Evolutionary conservation across 2,888 invertebrate genomes (phyloP).

Genomic region (Melanostoma mellinum): DNA sequence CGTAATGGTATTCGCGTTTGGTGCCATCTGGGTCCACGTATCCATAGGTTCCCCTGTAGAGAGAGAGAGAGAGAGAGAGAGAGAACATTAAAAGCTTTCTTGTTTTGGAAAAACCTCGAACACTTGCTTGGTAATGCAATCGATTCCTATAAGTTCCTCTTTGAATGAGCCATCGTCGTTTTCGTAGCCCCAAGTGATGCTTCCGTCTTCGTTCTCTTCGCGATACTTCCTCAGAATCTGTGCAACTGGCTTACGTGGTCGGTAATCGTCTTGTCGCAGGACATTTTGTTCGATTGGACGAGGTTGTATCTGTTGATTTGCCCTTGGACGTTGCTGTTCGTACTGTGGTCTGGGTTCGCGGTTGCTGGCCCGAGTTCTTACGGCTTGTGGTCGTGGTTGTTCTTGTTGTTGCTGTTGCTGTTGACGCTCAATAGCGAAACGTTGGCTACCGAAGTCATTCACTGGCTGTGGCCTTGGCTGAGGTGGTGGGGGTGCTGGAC

Average conservation of each 20-base stretch:
- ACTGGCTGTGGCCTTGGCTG: constrained; percentile 75
- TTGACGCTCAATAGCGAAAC: constrained; percentile 78
- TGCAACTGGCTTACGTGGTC: constrained; percentile 87
- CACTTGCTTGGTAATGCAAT: constrained; percentile 86
- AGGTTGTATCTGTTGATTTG: constrained; percentile 78
- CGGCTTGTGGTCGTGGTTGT: constrained; percentile 73
- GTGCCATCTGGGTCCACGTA: constrained; percentile 93
- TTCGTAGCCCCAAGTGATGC: constrained; percentile 94
- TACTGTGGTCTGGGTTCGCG: constrained; percentile 83
- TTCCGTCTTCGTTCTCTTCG: constrained; percentile 89
- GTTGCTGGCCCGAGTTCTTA: constrained; percentile 47
- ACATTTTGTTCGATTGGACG: constrained; percentile 79
- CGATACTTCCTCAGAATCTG: constrained; percentile 88
- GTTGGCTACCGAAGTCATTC: constrained; percentile 78
- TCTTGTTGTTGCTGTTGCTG: constrained; percentile 71
- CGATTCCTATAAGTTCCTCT: constrained; percentile 91
- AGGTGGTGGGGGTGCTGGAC: constrained; percentile 75
- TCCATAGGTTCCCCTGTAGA: constrained; percentile 88
- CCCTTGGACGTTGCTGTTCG: constrained; percentile 78
- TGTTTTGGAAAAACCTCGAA: too few species aligned
- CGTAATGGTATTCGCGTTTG: constrained; percentile 91
- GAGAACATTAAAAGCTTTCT: background rate
- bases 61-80: constrained; percentile 16
- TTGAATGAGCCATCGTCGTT: constrained; percentile 94
- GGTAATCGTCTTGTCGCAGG: constrained; percentile 74